Conservation (phyloP, 2,797 vertebrate species). For the Tarsius wallacei region DNA sequence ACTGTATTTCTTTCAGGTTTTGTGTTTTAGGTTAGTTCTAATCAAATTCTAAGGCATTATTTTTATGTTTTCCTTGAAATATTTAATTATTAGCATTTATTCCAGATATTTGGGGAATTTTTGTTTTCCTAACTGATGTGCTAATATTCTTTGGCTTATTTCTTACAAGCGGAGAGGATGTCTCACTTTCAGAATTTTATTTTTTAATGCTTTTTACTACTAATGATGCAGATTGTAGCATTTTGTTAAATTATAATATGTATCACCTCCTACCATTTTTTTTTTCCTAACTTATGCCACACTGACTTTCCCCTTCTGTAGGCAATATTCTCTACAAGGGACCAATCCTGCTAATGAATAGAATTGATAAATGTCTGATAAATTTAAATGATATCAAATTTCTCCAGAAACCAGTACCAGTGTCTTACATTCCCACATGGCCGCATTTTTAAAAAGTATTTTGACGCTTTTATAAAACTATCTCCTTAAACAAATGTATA, state of each 20-base stretch:
- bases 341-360: background rate
- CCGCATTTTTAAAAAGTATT: background rate
- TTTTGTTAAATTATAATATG: background rate
- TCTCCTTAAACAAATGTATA: background rate
- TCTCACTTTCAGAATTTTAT: background rate
- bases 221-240: background rate
- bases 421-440: background rate
- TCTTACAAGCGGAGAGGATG: background rate
- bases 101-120: background rate
- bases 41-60: background rate
- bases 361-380: background rate
- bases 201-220: background rate
- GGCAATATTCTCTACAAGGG: background rate
- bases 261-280: background rate
- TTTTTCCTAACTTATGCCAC: background rate
- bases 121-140: background rate
- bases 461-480: background rate
- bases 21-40: constrained; percentile 29
- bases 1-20: background rate
- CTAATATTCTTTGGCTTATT: background rate
- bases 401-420: background rate
- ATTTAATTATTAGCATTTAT: background rate
- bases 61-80: background rate
- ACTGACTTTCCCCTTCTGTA: background rate
- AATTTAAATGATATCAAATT: background rate